A percentile compares a stretch with the other conserved stretches of the same genome.
Evolutionary conservation across 2,113 vertebrate species (phyloP).

Genomic region (Pycnonotus jocosus): DNA sequence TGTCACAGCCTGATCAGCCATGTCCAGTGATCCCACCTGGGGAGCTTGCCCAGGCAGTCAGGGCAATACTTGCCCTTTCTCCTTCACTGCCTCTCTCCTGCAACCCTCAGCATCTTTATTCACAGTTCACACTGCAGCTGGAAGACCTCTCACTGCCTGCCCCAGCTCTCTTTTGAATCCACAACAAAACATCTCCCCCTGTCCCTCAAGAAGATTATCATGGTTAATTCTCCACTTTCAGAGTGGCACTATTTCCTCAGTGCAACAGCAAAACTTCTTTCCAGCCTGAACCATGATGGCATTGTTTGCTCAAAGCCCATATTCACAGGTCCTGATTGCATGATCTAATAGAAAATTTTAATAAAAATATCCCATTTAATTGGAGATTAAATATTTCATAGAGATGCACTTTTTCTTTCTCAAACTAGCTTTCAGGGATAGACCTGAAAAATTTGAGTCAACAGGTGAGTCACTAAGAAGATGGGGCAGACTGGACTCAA

Average conservation of each 20-base stretch:
- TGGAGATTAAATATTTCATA: not conserved
- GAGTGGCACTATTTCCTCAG: not conserved
- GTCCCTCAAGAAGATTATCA: not conserved
- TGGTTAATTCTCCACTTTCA: not conserved
- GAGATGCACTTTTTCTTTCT: not conserved
- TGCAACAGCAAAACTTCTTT: not conserved
- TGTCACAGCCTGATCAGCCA: not conserved
- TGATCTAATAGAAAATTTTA: not conserved
- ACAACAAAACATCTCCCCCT: not conserved
- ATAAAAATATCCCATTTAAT: not conserved
- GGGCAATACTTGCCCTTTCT: accelerated
- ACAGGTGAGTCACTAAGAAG: not conserved
- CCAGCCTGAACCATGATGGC: accelerated
- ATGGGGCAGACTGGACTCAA: not conserved
- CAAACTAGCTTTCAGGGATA: not conserved
- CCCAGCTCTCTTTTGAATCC: not conserved
- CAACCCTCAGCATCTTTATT: not conserved
- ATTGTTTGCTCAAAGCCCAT: not conserved
- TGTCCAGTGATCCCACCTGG: not conserved
- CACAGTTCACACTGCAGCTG: not conserved
- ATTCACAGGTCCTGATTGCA: not conserved
- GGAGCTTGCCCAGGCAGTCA: not conserved
- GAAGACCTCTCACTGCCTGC: not conserved
- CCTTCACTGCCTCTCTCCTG: accelerated
- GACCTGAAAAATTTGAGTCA: not conserved